Base-by-base conservation (phyloP, 2,797 vertebrate genomes). In the Oreochromis mossambicus region DNA sequence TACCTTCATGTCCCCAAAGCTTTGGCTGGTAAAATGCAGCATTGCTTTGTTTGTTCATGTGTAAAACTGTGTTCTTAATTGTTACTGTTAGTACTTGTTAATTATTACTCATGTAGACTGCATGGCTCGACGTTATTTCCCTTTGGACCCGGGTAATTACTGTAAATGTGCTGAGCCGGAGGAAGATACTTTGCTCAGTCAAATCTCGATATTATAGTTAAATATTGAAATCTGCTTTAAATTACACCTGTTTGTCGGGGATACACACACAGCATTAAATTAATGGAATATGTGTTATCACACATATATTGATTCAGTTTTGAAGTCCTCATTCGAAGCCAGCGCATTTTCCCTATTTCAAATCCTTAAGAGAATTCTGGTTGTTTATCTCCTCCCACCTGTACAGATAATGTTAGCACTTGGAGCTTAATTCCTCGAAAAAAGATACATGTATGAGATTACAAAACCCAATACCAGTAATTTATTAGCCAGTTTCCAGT, bases 21-120 rank as follows among this genome's bases (percentile, higher is more conserved):
- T 82, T 55, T 19, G 13, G 24, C 77, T 86, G 78, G 43, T 54
- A 6, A 78, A 73, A 79, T 46, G 63, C 48, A 15, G 17, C 26
- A 34, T 63, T 56, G n/a, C 21, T 70, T 82, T 38, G 11, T 55
- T 76, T 86, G 56, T 48, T 85, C 55, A 54, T 68, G 41, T 83
- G 50, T 38, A 78, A 32, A 41, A 34, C 26, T n/a, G 48, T 63
- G 21, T 43, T 56, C 63, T 78, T 36, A 68, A 58, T 80, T 84
- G 36, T 79, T 43, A 8, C 12, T 58, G 66, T 84, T 50, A 17
- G 32, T 54, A n/a, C 76, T 21, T 85, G 84, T 95, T 88, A 91
- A 93, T 94, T 92, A 95, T 95, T 93, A 80, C 95, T 92, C 79
- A 63, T 77, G 79, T 80, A 79, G 83, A 83, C 86, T 90, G 87